Evolutionary conservation across 2,797 vertebrate species (phyloP), one percentile per base, ranked within the genome.

Genomic region (Rhinoraja longicauda): DNA sequence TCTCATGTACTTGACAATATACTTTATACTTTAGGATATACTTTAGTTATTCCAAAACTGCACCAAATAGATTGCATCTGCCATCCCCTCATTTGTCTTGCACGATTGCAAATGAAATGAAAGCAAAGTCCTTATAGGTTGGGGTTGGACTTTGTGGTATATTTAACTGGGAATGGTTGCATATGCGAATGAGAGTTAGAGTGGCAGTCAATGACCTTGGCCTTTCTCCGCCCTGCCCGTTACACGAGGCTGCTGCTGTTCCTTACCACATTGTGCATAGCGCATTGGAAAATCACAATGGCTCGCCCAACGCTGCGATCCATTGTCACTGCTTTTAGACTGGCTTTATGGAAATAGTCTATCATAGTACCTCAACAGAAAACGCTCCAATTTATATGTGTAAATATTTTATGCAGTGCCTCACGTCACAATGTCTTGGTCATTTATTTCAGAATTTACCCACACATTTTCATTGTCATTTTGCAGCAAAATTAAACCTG

Each of bases 151-250:
- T n/a, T 64, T n/a, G 17, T 64, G 59, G 84, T 15, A 67, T 17
- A 67, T 36, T 67, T 67, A 36, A 17, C 64, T 3, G 7, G 9
- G 21, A 21, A 59, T 84, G 81, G 21, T 67, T 36, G 59, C 17
- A 67, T 36, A 67, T 62, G 59, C 36, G 53, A 88, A 9, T 88
- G 82, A 86, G 29, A 6, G 12, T 26, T 9, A 82, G 79, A 19
- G 21, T 29, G 3, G 53, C 9, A 59, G 57, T 64, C 17, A 13
- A 7, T 88, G n/a, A n/a, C n/a, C 84, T 88, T 88, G 84, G 84
- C 84, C 84, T 88, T 67, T 59, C 15, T 17, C n/a, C n/a, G 62
- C 84, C 59, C 59, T 67, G 64, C n/a, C 82, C 82, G 82, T 86
- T 64, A 62, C n/a, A 5, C 13, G 79, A 32, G 13, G 15, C 59